These are phyloP conservation scores for Orthosia gracilis DNA, from an alignment of 2,888 invertebrate genomes.

Conservation along the genomic window DNA sequence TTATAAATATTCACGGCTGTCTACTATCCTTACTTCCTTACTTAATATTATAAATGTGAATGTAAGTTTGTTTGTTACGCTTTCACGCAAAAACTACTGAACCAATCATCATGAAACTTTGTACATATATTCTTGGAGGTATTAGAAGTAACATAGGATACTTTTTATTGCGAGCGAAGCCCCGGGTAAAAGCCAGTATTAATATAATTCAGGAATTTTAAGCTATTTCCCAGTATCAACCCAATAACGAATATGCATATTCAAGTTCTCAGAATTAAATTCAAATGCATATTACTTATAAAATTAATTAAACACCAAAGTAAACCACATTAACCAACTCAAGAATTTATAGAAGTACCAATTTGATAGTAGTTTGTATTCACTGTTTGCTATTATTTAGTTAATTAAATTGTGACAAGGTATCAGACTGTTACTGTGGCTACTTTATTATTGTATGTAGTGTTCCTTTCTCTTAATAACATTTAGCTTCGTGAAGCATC, in stretches of 20 bases:
- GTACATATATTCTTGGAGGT: no score
- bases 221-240: not conserved
- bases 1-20: not conserved
- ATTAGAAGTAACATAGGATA: no score
- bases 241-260: not conserved
- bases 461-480: slow-evolving; percentile 1
- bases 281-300: not conserved
- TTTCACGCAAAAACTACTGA: no score
- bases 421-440: not conserved
- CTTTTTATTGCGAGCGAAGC: no score
- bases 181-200: no score
- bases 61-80: no score
- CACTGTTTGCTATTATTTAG: not conserved
- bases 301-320: slow-evolving; percentile 9
- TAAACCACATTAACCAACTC: not conserved
- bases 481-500: not conserved
- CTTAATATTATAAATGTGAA: no score
- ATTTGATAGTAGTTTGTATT: slow-evolving; percentile 19
- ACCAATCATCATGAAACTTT: no score
- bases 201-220: not conserved
- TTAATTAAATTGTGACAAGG: slow-evolving; percentile 31
- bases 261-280: slow-evolving; percentile 10
- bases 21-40: no score
- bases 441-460: not conserved
- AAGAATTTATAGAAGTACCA: not conserved